phyloP scores from a whole-genome alignment of 1,140 invertebrate species.

The Tetragnatha versicolor region DNA sequence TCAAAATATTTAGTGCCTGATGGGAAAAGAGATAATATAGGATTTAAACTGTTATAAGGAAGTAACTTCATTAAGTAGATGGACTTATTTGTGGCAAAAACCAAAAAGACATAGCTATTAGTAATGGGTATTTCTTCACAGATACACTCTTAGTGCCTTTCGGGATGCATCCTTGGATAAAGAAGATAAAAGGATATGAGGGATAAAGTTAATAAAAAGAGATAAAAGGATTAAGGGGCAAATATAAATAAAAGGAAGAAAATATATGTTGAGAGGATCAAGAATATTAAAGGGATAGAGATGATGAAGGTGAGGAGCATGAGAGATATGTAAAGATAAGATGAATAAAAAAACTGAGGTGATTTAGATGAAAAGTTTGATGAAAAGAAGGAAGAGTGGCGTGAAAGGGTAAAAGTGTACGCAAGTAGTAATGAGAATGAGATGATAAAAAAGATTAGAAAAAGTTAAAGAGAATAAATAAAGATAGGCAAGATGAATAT shows the following conservation, averaged over 20 bases:
- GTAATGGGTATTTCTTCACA: too few relatives aligned
- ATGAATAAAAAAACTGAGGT: background rate
- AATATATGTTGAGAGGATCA: background rate
- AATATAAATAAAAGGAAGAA: too few relatives aligned
- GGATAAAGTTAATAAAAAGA: background rate
- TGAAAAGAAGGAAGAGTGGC: background rate
- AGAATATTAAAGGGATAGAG: background rate
- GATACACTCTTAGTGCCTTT: too few relatives aligned
- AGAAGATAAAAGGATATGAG: background rate
- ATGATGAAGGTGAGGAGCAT: background rate
- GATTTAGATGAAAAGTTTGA: background rate
- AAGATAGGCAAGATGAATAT: background rate
- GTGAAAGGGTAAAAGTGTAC: background rate
- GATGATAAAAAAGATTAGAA: background rate
- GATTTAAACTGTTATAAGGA: too few relatives aligned
- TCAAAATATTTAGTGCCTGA: too few relatives aligned
- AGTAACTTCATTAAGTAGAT: too few relatives aligned
- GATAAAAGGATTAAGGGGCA: too few relatives aligned
- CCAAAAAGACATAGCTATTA: too few relatives aligned
- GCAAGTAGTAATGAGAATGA: background rate
- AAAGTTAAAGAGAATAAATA: background rate
- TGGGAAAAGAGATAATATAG: too few relatives aligned
- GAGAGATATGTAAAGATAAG: background rate
- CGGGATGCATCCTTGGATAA: too few relatives aligned
- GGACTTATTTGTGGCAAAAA: too few relatives aligned